These are phyloP conservation scores for Ctenochaetus hawaiiensis DNA, from an alignment of 2,797 vertebrate genomes.

Conservation along the genomic window DNA sequence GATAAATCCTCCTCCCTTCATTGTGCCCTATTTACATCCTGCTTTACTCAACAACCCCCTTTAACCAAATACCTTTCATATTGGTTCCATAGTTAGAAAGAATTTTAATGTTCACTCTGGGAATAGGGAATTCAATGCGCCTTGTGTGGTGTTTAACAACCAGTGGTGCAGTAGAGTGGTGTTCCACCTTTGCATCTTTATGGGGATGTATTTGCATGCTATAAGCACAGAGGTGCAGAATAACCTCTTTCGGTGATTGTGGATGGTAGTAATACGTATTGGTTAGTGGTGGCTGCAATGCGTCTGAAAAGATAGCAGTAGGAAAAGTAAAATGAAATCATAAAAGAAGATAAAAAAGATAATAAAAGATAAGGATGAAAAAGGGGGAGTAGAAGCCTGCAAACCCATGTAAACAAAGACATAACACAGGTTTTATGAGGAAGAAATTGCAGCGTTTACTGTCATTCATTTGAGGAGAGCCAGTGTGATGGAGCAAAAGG, in stretches of 20 bases:
- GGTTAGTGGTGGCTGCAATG: neutral
- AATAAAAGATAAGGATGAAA: neutral
- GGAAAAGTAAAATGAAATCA: neutral
- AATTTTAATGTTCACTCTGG: neutral
- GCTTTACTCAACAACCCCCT: constrained; percentile 37
- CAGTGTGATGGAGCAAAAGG: neutral
- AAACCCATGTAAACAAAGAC: constrained; percentile 13
- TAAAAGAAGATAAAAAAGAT: neutral
- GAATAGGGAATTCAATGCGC: constrained; percentile 4
- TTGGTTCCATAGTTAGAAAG: constrained; percentile 25
- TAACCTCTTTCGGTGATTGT: neutral
- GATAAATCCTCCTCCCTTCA: constrained; percentile 56
- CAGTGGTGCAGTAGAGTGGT: neutral
- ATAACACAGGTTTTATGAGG: neutral
- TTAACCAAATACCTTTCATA: constrained; percentile 42
- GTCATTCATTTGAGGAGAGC: neutral
- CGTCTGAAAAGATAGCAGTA: neutral
- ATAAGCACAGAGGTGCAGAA: constrained; percentile 8
- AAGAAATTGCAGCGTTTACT: neutral
- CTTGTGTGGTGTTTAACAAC: constrained; percentile 9
- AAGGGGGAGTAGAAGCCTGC: neutral
- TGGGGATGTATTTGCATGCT: neutral
- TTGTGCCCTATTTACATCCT: constrained; percentile 61
- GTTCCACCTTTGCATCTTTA: neutral
- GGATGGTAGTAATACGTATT: neutral